Conservation (phyloP, 2,113 vertebrate species). For the Eudorcas thomsonii region DNA sequence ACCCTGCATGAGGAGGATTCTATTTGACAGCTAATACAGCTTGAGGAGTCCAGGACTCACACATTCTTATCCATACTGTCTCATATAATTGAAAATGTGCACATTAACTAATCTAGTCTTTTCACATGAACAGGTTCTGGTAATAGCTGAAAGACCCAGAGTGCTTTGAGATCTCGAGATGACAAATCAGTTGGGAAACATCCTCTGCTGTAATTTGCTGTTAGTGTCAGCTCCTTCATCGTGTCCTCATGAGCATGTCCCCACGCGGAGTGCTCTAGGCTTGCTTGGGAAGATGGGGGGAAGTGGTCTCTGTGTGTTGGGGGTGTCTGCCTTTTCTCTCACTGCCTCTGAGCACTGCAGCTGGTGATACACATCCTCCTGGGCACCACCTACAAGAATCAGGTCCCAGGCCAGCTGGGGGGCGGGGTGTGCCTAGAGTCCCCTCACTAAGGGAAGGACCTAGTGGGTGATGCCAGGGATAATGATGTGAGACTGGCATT, state of each 20-base stretch:
- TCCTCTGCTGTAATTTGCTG: slow-evolving; percentile 3
- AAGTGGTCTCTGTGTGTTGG: background rate
- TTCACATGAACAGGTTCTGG: background rate
- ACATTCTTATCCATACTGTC: background rate
- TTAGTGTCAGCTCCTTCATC: background rate
- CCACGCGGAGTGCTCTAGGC: background rate
- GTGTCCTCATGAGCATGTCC: background rate
- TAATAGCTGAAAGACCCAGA: background rate
- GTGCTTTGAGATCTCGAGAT: background rate
- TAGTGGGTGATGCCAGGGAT: background rate
- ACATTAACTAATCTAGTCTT: background rate
- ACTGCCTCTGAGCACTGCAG: rapidly evolving
- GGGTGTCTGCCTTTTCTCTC: background rate
- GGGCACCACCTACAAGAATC: no score
- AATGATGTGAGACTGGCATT: rapidly evolving
- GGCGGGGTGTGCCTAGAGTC: no score
- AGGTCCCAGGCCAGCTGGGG: background rate
- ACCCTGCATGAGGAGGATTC: background rate
- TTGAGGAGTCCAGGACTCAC: background rate
- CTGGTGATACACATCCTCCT: background rate
- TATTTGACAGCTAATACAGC: background rate
- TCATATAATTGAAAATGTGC: background rate
- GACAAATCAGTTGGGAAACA: background rate
- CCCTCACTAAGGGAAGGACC: background rate
- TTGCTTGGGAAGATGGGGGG: background rate